Evolutionary conservation across 2,888 invertebrate species (phyloP).

Genomic region (Beris morrisii): DNA sequence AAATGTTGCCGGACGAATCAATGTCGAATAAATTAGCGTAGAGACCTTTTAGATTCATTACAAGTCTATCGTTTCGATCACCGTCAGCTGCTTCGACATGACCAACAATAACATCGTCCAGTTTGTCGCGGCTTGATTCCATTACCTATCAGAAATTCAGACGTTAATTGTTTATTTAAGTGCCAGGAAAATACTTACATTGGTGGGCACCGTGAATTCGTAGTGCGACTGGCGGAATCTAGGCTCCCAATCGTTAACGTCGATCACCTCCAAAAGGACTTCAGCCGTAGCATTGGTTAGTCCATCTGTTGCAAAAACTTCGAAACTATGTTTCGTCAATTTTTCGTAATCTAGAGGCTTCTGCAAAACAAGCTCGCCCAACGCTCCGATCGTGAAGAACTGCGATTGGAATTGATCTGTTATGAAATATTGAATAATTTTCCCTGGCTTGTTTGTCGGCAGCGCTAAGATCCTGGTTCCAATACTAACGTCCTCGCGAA

Average conservation of each 20-base stretch:
- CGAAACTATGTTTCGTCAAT: slow-evolving; percentile 70
- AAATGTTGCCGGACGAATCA: slow-evolving; percentile 61
- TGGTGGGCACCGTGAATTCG: slow-evolving; percentile 66
- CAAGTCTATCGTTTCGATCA: slow-evolving; percentile 74
- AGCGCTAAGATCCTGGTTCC: slow-evolving; percentile 73
- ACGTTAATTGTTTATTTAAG: not conserved
- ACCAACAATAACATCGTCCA: slow-evolving; percentile 58
- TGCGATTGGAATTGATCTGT: slow-evolving; percentile 73
- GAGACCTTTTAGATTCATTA: slow-evolving; percentile 71
- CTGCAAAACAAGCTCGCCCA: slow-evolving; percentile 77
- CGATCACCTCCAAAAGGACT: slow-evolving; percentile 77
- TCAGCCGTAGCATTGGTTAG: slow-evolving; percentile 78
- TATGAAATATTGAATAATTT: slow-evolving; percentile 74
- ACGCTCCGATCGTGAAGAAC: slow-evolving; percentile 74
- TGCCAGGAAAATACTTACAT: slow-evolving; percentile 45
- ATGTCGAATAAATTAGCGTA: slow-evolving; percentile 61
- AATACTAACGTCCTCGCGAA: slow-evolving; percentile 75
- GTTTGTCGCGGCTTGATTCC: slow-evolving; percentile 45
- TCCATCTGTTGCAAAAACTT: slow-evolving; percentile 78
- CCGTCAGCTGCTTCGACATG: slow-evolving; percentile 86
- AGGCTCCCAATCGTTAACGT: slow-evolving; percentile 94
- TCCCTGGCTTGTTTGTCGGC: slow-evolving; percentile 66
- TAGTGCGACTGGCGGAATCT: slow-evolving; percentile 85
- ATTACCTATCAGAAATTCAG: slow-evolving; percentile 50
- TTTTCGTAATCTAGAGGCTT: slow-evolving; percentile 79